Evolutionary conservation across 1,140 invertebrate species (phyloP).

Genomic region (Melipona quadrifasciata): DNA sequence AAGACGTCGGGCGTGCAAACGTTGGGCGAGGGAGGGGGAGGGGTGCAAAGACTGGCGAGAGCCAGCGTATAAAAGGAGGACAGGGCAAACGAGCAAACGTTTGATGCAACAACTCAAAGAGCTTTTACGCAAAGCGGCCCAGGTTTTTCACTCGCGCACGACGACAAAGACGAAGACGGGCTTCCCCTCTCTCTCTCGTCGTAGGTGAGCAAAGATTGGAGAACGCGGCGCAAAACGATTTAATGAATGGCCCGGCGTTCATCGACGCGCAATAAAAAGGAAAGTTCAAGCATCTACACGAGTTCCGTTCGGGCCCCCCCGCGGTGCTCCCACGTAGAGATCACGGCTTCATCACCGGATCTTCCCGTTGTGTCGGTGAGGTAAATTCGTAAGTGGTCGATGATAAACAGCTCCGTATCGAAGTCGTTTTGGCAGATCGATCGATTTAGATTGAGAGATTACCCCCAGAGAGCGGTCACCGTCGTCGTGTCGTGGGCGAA

Average conservation of each 20-base stretch:
- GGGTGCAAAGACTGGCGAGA: background rate
- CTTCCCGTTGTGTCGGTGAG: conserved; percentile 47
- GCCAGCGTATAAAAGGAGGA: background rate
- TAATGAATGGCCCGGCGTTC: conserved; percentile 66
- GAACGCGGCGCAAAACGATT: conserved; percentile 57
- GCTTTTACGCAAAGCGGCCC: conserved; percentile 3
- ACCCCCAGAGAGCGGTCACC: conserved; percentile 64
- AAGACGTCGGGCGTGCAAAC: background rate
- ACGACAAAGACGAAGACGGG: background rate
- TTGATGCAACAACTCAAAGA: background rate
- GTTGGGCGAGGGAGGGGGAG: background rate
- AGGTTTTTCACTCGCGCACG: background rate
- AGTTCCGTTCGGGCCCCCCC: conserved; percentile 70
- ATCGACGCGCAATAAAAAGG: conserved; percentile 69
- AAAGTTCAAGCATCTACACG: conserved; percentile 69
- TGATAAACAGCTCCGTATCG: conserved; percentile 73
- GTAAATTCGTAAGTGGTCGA: conserved; percentile 66
- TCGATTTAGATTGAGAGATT: conserved; percentile 80
- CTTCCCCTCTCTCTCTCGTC: no score
- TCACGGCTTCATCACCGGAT: conserved; percentile 67
- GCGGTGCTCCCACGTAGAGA: conserved; percentile 74
- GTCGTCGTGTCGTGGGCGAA: conserved; percentile 36
- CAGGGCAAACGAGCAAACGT: background rate
- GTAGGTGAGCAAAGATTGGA: background rate
- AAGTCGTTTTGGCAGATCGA: conserved; percentile 72